A percentile compares a stretch with the other conserved stretches of the same genome.
Conservation (phyloP, 1,140 invertebrate species). For the Ctenoplectra terminalis region DNA sequence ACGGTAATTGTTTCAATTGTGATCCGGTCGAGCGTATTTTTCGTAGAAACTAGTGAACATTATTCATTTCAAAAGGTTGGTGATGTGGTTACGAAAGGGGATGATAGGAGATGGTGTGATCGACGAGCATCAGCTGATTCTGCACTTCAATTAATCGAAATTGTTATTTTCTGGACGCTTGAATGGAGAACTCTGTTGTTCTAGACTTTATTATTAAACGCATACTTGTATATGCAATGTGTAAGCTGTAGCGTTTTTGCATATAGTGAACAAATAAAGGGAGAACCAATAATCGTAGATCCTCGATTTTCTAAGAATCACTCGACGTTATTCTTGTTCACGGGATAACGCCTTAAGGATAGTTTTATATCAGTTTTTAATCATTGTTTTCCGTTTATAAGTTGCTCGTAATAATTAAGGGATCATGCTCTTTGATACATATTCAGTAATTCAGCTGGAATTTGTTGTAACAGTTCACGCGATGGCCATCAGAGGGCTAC, state of each 20-base stretch:
- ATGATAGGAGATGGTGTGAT: neutral
- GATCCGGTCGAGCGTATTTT: neutral
- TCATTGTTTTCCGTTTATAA: neutral
- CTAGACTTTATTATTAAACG: slow-evolving; percentile 51
- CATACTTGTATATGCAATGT: slow-evolving; percentile 54
- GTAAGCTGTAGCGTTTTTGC: slow-evolving; percentile 59
- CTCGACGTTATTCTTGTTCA: neutral
- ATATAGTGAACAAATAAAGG: slow-evolving; percentile 58
- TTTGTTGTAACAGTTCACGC: neutral
- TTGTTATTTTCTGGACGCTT: neutral
- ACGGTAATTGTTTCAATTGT: neutral
- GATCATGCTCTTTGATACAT: too few relatives aligned
- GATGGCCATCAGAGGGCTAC: slow-evolving; percentile 5
- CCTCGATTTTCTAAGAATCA: slow-evolving; percentile 10
- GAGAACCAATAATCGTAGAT: slow-evolving; percentile 32
- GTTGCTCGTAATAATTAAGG: neutral
- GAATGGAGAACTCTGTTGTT: slow-evolving; percentile 17
- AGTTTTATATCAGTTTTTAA: neutral
- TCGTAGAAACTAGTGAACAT: too few relatives aligned
- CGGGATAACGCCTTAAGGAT: neutral
- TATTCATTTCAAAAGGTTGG: neutral
- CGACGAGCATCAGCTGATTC: neutral
- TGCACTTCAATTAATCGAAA: neutral
- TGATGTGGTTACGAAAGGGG: neutral
- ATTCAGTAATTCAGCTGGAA: neutral